Evolutionary conservation across 37 sponge, comb jelly and placozoan species (phyloP), one percentile per base, ranked within the genome.

Genomic region (Bolinopsis microptera): DNA sequence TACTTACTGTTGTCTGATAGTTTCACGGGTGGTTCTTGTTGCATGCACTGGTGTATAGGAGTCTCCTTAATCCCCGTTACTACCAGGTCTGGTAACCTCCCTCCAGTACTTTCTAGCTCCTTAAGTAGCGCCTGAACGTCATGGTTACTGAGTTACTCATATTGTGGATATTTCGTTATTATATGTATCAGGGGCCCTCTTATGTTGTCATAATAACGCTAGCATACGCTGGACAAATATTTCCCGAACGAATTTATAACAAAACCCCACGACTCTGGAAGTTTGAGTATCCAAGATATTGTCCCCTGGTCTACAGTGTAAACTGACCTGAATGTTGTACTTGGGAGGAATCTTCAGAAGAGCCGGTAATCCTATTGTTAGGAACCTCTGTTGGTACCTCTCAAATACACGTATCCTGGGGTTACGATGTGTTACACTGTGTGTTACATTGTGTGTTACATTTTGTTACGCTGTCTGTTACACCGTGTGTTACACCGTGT

Each of bases 371-470:
- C 90, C 90, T n/a, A 86, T 86, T 5, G 61, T 86, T 25, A 86
- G 61, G 26, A 86, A 40, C 22, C 90, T 86, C 35, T 86, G 61
- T 27, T 86, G 90, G 36, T 86, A 41, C 35, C 90, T 86, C 25
- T 86, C 90, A 86, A 86, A 86, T 1, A 86, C 90, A 2, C 90
- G 90, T 2, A 86, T 86, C 9, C 90, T 86, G 38, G 83, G 75
- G 13, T 30, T 8, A 24, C 3, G 18, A 5, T 24, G 26, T 28
- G 75, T 72, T 18, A 48, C 61, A 48, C 61, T 18, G 61, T 48
- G 61, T n/a, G n/a, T 48, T 48, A 48, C 61, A 48, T 18, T 18
- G 61, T 48, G 61, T 48, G 61, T 48, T 48, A 48, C 13, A 48
- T 48, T 18, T 5, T 48, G 61, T 48, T 48, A 48, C 61, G 13